These are phyloP conservation scores for Cataglyphis hispanica DNA, from an alignment of 1,140 invertebrate species.

Conservation along the genomic window DNA sequence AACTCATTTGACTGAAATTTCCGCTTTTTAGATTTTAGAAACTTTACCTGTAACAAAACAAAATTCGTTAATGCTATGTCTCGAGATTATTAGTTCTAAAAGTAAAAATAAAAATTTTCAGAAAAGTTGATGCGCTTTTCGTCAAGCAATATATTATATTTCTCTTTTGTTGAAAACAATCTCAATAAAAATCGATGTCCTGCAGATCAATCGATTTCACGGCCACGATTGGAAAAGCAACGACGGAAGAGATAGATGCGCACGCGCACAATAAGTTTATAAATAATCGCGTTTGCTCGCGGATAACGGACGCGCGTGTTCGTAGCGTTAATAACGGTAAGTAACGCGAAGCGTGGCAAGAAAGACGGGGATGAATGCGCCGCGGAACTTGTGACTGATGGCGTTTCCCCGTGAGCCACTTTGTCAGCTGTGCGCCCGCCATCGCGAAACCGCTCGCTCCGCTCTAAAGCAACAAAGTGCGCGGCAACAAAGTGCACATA, in stretches of 20 bases:
- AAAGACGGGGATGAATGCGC: conserved; percentile 65
- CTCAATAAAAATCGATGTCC: conserved; percentile 56
- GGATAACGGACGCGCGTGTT: conserved; percentile 57
- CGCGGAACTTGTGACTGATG: conserved; percentile 62
- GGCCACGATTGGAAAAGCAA: conserved; percentile 55
- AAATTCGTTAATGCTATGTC: neutral
- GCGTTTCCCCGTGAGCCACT: conserved; percentile 50
- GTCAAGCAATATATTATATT: neutral
- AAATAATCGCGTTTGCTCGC: conserved; percentile 66
- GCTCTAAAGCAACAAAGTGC: conserved; percentile 15
- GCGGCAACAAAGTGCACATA: conserved; percentile 50
- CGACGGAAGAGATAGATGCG: conserved; percentile 48
- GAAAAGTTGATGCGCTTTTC: neutral
- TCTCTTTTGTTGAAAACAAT: no score
- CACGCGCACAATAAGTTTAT: conserved; percentile 48
- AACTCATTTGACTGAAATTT: neutral
- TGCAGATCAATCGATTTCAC: conserved; percentile 60
- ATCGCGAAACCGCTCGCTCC: conserved; percentile 18
- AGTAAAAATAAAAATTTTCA: neutral
- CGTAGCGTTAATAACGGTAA: conserved; percentile 68
- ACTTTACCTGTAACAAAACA: conserved; percentile 48
- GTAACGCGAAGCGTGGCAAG: conserved; percentile 61
- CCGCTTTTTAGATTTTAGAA: neutral
- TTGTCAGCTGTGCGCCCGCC: conserved; percentile 56
- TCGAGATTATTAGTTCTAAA: neutral